Percentiles rank a stretch among this genome's conserved stretches.
phyloP scores from a whole-genome alignment of 2,113 vertebrate species.

The Corythoichthys intestinalis region DNA sequence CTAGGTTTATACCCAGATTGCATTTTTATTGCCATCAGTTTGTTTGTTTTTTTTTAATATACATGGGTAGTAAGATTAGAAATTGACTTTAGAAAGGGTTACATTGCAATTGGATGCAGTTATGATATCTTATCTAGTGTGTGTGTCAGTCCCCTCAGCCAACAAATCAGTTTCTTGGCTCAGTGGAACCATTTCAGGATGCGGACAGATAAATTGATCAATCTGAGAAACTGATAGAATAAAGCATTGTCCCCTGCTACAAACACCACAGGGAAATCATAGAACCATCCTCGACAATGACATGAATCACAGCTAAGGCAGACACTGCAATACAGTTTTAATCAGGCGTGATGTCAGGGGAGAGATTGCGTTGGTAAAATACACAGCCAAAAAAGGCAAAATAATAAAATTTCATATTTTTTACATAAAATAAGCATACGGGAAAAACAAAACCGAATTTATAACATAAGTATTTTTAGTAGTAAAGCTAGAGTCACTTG shows the following conservation, averaged over 20 bases:
- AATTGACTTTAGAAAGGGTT: constrained; percentile 15
- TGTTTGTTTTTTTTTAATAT: neutral
- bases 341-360: constrained; percentile 54
- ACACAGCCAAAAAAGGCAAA: constrained; percentile 28
- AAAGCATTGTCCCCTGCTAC: constrained; percentile 47
- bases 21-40: neutral
- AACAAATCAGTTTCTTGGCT: constrained; percentile 41
- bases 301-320: constrained; percentile 56
- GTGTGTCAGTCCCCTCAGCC: constrained; percentile 32
- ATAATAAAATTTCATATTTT: constrained; percentile 9
- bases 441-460: neutral
- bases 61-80: neutral
- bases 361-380: constrained; percentile 32
- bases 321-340: constrained; percentile 47
- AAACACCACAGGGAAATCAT: constrained; percentile 64
- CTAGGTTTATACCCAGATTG: neutral
- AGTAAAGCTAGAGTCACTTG: neutral
- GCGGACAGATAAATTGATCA: constrained; percentile 53
- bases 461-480: neutral
- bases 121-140: constrained; percentile 43
- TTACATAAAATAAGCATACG: neutral
- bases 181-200: constrained; percentile 43
- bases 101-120: constrained; percentile 34
- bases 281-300: constrained; percentile 53
- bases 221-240: constrained; percentile 54